Conservation (phyloP, 2,113 vertebrate genomes). For the Aplodontia rufa region DNA sequence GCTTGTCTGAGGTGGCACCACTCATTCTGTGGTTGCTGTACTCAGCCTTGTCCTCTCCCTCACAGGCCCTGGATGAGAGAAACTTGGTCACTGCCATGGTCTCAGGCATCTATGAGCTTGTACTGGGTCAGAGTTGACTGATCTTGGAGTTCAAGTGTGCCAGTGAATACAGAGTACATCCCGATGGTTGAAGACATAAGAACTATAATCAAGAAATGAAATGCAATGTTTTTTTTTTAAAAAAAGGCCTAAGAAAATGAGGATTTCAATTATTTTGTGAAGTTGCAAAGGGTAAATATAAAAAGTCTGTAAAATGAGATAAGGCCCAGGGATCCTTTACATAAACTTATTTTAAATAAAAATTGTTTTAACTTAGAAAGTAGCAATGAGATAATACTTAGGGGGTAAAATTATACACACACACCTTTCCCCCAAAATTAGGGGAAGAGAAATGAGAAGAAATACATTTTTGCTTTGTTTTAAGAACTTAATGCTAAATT, state of each 20-base stretch:
- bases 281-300: not conserved
- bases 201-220: not conserved
- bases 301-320: not conserved
- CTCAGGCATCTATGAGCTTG: not conserved
- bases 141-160: not conserved
- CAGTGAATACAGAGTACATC: not conserved
- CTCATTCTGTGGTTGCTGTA: too few species aligned
- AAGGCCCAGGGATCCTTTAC: not conserved
- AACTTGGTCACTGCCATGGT: not conserved
- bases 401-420: not conserved
- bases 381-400: not conserved
- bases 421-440: not conserved
- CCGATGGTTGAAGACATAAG: not conserved
- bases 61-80: not conserved
- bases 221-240: not conserved
- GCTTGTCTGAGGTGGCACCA: not conserved
- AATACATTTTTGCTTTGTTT: not conserved
- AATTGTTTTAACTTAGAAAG: not conserved
- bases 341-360: not conserved
- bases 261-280: not conserved
- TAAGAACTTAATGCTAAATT: not conserved
- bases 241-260: not conserved
- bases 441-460: not conserved
- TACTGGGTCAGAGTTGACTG: not conserved
- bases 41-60: not conserved